phyloP scores from a whole-genome alignment of 2,113 vertebrate species.

The Vulpes vulpes region DNA sequence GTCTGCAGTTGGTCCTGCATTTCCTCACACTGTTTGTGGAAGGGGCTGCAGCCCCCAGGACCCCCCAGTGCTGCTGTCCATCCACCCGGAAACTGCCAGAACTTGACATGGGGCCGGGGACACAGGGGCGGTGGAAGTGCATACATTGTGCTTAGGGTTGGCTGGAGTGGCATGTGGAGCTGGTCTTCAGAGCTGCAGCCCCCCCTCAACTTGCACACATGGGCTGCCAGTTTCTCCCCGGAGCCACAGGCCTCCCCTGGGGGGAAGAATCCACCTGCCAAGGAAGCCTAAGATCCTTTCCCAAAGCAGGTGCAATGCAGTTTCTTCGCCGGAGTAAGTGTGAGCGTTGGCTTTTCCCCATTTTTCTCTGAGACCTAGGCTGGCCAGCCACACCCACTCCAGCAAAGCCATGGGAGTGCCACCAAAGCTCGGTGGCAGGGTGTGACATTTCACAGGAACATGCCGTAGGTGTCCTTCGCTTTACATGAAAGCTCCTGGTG shows the following conservation, averaged over 20 bases:
- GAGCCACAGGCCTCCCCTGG: background rate
- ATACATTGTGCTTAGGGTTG: background rate
- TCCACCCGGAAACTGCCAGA: background rate
- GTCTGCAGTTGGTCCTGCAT: too few species aligned
- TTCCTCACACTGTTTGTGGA: fast-evolving
- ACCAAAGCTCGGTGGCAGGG: background rate
- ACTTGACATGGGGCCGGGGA: background rate
- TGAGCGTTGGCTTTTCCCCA: fast-evolving
- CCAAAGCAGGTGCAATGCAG: background rate
- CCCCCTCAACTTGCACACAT: fast-evolving
- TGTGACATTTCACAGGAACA: background rate
- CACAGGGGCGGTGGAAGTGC: fast-evolving
- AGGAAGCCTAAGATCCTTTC: background rate
- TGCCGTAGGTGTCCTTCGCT: background rate
- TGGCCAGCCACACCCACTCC: fast-evolving
- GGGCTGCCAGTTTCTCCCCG: background rate
- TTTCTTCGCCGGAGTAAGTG: background rate
- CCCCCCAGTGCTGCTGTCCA: background rate
- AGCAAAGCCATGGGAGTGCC: fast-evolving
- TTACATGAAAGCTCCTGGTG: fast-evolving
- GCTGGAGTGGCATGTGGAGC: fast-evolving
- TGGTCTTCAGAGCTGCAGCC: background rate
- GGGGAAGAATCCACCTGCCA: background rate
- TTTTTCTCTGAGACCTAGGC: background rate
- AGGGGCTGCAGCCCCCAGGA: background rate